Conservation (phyloP, 2,888 invertebrate species). For the Eupeodes latifasciatus region DNA sequence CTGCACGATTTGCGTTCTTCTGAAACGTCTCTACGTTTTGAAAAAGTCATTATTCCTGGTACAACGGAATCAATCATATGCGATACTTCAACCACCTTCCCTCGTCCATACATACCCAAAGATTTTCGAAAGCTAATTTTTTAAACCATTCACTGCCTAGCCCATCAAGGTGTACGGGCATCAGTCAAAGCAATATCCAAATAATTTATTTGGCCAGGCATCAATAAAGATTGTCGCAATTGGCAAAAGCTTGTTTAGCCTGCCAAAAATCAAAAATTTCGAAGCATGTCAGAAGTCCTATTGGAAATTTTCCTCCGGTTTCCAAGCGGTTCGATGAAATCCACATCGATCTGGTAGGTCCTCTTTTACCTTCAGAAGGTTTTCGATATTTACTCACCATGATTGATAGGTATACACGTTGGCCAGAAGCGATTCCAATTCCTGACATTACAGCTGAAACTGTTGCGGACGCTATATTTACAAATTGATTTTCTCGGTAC, state of each 20-base stretch:
- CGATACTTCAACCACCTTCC: neutral
- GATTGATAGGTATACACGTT: conserved; percentile 56
- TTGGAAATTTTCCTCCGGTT: conserved; percentile 19
- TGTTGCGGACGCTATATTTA: neutral
- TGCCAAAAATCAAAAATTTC: conserved; percentile 15
- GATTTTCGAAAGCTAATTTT: conserved; percentile 26
- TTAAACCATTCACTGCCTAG: conserved; percentile 15
- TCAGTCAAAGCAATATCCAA: neutral
- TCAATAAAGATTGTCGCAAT: conserved; percentile 42
- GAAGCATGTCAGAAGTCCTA: conserved; percentile 13
- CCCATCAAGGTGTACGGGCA: too few species aligned
- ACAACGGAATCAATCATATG: neutral
- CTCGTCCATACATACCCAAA: conserved; percentile 3
- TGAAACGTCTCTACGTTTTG: neutral
- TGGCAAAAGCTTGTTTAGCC: too few species aligned
- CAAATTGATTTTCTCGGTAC: neutral
- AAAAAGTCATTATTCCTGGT: neutral
- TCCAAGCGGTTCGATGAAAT: conserved; percentile 54
- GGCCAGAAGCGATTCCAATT: conserved; percentile 60
- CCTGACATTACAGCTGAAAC: neutral
- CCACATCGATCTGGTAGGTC: conserved; percentile 66
- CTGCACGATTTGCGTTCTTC: conserved; percentile 29
- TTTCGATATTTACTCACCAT: conserved; percentile 37
- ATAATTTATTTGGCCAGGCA: conserved; percentile 44
- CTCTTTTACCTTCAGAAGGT: conserved; percentile 24